Base-by-base conservation (phyloP, 2,888 invertebrate species). In the Odontomyia ornata region DNA sequence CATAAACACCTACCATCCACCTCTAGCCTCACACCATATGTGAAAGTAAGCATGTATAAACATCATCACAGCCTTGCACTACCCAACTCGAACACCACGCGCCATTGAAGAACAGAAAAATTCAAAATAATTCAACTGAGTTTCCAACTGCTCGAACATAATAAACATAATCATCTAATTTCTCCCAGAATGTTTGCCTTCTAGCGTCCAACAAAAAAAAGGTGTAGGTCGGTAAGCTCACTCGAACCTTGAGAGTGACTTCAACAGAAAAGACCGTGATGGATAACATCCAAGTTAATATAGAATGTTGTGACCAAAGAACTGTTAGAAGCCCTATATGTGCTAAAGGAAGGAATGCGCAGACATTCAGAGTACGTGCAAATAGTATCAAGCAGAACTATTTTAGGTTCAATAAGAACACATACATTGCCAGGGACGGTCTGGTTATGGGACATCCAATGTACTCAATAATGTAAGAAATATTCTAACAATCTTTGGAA, bases 31-130 rank as follows among this genome's bases (percentile, higher is more conserved):
- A 86, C 94, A 94, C 96, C 97, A 98, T 80, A 98, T 96, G 84
- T 98, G 98, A 87, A 97, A 97, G 85, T 98, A 98, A 0, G 97
- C 97, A 87, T 98, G 98, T 75, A 98, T 95, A 84, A 96, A 95
- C 95, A 98, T 97, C 95, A 98, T 97, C 21, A 95, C 90, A 0
- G 97, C 96, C 56, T 98, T 89, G 77, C 46, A 84, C 84, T 84
- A 87, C 87, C 97, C 1, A 96, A 96, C 84, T 98, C 98, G 86
- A 97, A 98, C 76, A 97, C 84, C 80, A 97, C 5, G 95, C 95
- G 0, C 96, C 97, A 85, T 97, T 97, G 85, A 96, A 93, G 87
- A 97, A 96, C 5, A 97, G 87, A 82, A 97, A 93, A 80, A 97
- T 95, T 1, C 97, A 97, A 80, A 96, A 92, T 85, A 98, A 98